A percentile compares a stretch with the other conserved stretches of the same genome.
phyloP scores from a whole-genome alignment of 2,113 vertebrate genomes.

The Fulica atra region DNA sequence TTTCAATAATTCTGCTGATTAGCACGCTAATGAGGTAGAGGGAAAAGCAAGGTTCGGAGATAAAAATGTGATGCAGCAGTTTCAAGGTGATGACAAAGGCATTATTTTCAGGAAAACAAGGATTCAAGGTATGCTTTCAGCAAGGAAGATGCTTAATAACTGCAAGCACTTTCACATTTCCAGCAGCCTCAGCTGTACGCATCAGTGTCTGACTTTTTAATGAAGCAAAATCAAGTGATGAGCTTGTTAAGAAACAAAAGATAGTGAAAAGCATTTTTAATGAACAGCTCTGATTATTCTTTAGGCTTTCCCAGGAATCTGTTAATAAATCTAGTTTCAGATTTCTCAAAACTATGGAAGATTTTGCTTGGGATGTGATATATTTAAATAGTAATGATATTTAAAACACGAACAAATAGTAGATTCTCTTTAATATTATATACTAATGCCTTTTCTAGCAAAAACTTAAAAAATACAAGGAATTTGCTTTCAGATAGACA shows the following conservation, averaged over 20 bases:
- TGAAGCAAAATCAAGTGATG: not conserved
- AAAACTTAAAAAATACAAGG: not conserved
- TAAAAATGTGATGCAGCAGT: constrained; percentile 9
- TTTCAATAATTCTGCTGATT: constrained; percentile 44
- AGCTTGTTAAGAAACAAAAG: constrained; percentile 21
- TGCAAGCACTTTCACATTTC: not conserved
- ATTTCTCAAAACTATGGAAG: not conserved
- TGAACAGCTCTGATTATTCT: not conserved
- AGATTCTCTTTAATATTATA: not conserved
- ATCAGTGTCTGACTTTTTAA: constrained; percentile 12
- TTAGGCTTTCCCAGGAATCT: not conserved
- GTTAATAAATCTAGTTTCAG: not conserved
- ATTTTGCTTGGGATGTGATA: not conserved
- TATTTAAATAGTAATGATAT: not conserved
- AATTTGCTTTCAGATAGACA: not conserved
- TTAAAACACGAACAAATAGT: not conserved
- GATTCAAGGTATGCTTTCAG: not conserved
- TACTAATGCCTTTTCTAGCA: not conserved
- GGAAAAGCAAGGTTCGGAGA: not conserved
- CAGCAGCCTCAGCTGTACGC: not conserved
- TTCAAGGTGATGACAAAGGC: constrained; percentile 23
- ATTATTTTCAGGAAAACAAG: constrained; percentile 25
- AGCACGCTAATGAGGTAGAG: not conserved
- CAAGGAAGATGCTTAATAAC: constrained; percentile 12
- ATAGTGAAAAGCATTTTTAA: not conserved